Evolutionary conservation across 2,797 vertebrate genomes (phyloP).

Genomic region (Poecilia velifera): DNA sequence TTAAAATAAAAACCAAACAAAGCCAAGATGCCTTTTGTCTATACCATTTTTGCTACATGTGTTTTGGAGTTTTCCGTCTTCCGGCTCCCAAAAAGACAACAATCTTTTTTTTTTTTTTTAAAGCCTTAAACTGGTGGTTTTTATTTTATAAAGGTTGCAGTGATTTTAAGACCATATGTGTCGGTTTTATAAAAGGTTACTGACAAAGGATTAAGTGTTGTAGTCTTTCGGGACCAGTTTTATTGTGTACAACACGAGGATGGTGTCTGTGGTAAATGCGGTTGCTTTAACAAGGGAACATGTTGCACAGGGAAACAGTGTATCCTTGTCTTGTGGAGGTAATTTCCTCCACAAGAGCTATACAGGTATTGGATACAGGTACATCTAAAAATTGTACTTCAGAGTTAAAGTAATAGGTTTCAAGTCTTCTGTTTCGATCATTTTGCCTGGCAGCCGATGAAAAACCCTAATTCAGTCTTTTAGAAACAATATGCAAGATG

Average conservation of each 20-base stretch:
- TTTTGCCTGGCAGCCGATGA: background rate
- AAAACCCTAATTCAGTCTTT: background rate
- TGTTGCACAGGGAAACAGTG: background rate
- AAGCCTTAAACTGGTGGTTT: conserved; percentile 22
- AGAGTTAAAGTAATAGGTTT: background rate
- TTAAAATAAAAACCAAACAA: background rate
- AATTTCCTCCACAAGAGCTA: background rate
- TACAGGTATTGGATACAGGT: background rate
- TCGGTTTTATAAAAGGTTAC: conserved; percentile 48
- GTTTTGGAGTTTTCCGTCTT: background rate
- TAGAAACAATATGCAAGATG: background rate
- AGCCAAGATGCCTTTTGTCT: background rate
- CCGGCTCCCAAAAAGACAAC: conserved; percentile 11
- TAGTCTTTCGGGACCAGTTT: conserved; percentile 8
- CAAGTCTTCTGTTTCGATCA: background rate
- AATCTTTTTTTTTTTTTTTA: conserved; percentile 30
- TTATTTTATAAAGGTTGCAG: conserved; percentile 35
- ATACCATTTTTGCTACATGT: conserved; percentile 13
- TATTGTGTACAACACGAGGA: conserved; percentile 9
- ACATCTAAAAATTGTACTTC: background rate
- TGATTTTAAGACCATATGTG: conserved; percentile 42
- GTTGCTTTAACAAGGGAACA: background rate
- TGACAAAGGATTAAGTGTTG: conserved; percentile 12
- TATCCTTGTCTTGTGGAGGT: background rate
- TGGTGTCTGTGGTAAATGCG: conserved; percentile 5